Percentiles rank a stretch among this genome's conserved stretches.
These are phyloP conservation scores for Chelonus formosanus DNA, from an alignment of 2,888 invertebrate genomes.

Conservation along the genomic window DNA sequence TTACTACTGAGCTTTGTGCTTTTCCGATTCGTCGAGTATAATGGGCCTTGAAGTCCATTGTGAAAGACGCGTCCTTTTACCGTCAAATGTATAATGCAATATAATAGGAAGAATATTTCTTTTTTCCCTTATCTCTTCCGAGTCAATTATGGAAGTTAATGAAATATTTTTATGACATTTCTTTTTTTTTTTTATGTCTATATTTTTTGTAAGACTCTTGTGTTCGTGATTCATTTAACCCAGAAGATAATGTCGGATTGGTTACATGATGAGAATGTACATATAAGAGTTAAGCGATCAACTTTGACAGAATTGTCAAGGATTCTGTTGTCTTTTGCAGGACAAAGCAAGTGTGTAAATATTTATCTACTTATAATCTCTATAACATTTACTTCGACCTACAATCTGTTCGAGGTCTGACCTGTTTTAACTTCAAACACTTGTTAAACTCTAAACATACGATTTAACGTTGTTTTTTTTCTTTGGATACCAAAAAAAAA, in stretches of 20 bases:
- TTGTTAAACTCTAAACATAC: conserved; percentile 1
- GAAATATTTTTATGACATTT: conserved; percentile 2
- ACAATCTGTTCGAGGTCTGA: conserved; percentile 9
- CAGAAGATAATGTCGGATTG: neutral
- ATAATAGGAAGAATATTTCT: conserved; percentile 11
- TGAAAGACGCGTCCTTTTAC: conserved; percentile 9
- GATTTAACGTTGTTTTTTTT: neutral
- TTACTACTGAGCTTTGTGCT: conserved; percentile 26
- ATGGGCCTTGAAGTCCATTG: conserved; percentile 32
- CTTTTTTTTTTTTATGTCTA: neutral
- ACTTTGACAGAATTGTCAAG: no score
- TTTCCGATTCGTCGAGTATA: conserved; percentile 35
- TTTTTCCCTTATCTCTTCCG: neutral
- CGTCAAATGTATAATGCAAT: conserved; percentile 1
- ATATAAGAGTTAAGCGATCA: neutral
- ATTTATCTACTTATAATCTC: conserved; percentile 17
- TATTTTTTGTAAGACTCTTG: neutral
- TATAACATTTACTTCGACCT: neutral
- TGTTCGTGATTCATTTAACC: neutral
- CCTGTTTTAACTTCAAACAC: conserved; percentile 12
- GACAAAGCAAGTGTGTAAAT: conserved; percentile 24
- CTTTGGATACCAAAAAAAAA: neutral
- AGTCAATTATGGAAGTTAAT: conserved; percentile 13
- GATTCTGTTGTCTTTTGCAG: neutral
- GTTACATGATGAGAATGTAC: no score